Percentiles rank a stretch among this genome's conserved stretches.
These are phyloP conservation scores for Drosophila grimshawi DNA, from an alignment of 1,140 invertebrate species.

Conservation along the genomic window DNA sequence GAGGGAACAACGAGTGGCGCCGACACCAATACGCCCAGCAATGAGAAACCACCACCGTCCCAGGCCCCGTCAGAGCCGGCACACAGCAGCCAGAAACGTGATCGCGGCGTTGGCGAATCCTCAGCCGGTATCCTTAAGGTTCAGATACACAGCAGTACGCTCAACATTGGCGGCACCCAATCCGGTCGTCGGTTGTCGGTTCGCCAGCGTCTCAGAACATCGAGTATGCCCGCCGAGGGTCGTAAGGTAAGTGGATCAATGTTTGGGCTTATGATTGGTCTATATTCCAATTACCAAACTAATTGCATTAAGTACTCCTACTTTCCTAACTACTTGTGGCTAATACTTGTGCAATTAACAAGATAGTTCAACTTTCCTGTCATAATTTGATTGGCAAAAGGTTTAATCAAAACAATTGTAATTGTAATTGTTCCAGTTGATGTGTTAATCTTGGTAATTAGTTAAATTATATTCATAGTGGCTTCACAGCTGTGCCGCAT, in stretches of 20 bases:
- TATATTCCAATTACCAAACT: neutral
- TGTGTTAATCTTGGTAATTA: neutral
- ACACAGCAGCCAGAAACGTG: slow-evolving; percentile 43
- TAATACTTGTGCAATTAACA: neutral
- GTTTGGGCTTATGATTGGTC: no score
- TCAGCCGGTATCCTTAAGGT: slow-evolving; percentile 12
- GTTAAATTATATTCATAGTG: neutral
- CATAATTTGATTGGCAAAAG: no score
- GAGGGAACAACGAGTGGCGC: slow-evolving; percentile 62
- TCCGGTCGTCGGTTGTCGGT: slow-evolving; percentile 52
- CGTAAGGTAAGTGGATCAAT: slow-evolving; percentile 66
- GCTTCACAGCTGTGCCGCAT: neutral
- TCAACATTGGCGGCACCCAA: slow-evolving; percentile 41
- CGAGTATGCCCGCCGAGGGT: slow-evolving; percentile 83
- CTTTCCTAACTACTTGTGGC: neutral
- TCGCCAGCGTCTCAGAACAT: slow-evolving; percentile 78
- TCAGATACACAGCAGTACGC: slow-evolving; percentile 42
- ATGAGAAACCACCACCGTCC: neutral
- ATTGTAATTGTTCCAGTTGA: no score
- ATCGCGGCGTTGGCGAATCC: slow-evolving; percentile 63
- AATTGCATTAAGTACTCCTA: neutral
- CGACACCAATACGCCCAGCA: slow-evolving; percentile 52
- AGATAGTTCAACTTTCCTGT: no score
- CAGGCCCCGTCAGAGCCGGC: slow-evolving; percentile 6
- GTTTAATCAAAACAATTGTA: no score